A percentile compares a stretch with the other conserved stretches of the same genome.
These are phyloP conservation scores for Peromyscus nudipes DNA, from an alignment of 2,797 vertebrate genomes.

Conservation along the genomic window DNA sequence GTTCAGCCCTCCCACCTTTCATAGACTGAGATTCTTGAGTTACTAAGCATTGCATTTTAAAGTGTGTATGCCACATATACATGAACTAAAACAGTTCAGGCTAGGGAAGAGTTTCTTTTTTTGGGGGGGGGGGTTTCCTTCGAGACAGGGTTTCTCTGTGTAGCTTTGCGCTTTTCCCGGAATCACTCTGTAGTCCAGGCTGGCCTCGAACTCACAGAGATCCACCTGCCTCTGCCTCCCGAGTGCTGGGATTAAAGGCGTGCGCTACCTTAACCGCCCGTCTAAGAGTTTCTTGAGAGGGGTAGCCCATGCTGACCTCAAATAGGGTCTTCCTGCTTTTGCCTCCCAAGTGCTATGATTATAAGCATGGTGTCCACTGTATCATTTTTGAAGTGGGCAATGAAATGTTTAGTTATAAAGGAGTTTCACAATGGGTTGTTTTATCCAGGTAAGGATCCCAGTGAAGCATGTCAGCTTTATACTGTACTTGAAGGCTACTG, in stretches of 20 bases:
- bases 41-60: background rate
- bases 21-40: background rate
- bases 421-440: background rate
- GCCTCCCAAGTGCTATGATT: background rate
- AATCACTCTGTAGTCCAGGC: no score
- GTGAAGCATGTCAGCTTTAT: slow-evolving; percentile 5
- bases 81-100: background rate
- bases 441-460: background rate
- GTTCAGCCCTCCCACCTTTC: background rate
- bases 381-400: slow-evolving; percentile 4
- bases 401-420: slow-evolving; percentile 48
- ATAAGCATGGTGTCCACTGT: background rate
- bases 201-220: no score
- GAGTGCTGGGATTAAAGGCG: no score
- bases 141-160: no score
- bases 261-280: no score
- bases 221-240: no score
- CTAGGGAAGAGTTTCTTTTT: background rate
- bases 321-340: background rate
- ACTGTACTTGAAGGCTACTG: background rate
- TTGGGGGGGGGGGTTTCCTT: no score
- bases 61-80: background rate
- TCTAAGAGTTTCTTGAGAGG: background rate
- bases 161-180: no score
- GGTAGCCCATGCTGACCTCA: background rate